These are phyloP conservation scores for Eira barbara DNA, from an alignment of 2,113 vertebrate species.

Conservation along the genomic window DNA sequence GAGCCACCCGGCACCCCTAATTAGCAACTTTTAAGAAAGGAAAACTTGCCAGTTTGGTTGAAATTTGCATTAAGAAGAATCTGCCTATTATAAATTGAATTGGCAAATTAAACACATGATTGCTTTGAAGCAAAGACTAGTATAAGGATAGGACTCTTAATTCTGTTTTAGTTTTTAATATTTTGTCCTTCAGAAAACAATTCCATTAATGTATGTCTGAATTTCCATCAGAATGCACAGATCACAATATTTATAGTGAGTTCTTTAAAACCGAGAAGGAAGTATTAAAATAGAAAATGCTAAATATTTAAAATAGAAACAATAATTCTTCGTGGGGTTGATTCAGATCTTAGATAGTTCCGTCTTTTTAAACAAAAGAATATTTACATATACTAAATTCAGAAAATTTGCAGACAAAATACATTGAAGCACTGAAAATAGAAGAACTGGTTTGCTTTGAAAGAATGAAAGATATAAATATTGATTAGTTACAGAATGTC, in stretches of 20 bases:
- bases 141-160: neutral
- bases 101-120: neutral
- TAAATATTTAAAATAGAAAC: neutral
- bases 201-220: neutral
- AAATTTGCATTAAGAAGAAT: neutral
- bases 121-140: neutral
- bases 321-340: neutral
- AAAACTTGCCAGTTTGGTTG: neutral
- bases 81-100: constrained; percentile 9
- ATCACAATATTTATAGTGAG: neutral
- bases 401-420: neutral
- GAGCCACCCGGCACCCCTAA: neutral
- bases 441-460: neutral
- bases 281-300: neutral
- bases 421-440: neutral
- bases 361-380: neutral
- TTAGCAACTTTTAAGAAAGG: neutral
- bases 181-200: constrained; percentile 40
- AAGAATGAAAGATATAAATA: neutral
- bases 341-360: neutral
- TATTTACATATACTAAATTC: neutral
- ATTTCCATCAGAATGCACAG: neutral
- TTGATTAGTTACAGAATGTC: neutral
- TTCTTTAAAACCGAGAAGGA: constrained; percentile 7
- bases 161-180: constrained; percentile 35